Evolutionary conservation across 1,140 invertebrate genomes (phyloP).

Genomic region (Wiebesia pumilae): DNA sequence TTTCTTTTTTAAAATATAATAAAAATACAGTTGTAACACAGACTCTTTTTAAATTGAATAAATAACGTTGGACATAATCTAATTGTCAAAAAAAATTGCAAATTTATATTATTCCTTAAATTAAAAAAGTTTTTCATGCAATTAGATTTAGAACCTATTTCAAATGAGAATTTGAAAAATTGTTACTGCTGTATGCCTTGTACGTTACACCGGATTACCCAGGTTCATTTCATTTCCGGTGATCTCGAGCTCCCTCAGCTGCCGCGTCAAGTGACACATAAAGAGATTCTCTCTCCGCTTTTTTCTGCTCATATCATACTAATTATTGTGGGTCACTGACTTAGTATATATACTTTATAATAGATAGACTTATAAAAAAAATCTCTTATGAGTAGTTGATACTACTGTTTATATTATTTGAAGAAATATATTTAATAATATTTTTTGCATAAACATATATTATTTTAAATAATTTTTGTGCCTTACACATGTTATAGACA

Average conservation of each 20-base stretch:
- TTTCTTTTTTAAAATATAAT: background rate
- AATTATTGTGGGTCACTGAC: constrained; percentile 72
- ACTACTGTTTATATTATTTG: no score
- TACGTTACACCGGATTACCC: constrained; percentile 63
- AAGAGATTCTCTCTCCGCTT: constrained; percentile 53
- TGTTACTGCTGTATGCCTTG: background rate
- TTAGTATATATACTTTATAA: constrained; percentile 51
- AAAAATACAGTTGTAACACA: background rate
- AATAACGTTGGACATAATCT: background rate
- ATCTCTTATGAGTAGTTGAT: background rate
- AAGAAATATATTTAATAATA: no score
- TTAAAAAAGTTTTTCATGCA: constrained; percentile 17
- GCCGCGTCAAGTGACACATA: constrained; percentile 49
- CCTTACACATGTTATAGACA: no score
- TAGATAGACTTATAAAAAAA: background rate
- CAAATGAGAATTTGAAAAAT: constrained; percentile 32
- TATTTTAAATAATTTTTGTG: no score
- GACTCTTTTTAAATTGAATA: background rate
- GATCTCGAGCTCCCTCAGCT: constrained; percentile 63
- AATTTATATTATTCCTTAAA: background rate
- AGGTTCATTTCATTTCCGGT: constrained; percentile 72
- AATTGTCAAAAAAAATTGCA: constrained; percentile 9
- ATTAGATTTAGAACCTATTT: constrained; percentile 10
- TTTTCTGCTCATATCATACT: constrained; percentile 57
- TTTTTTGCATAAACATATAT: no score